Evolutionary conservation across 2,797 vertebrate species (phyloP), one percentile per base, ranked within the genome.

Genomic region (Haliaeetus albicilla): DNA sequence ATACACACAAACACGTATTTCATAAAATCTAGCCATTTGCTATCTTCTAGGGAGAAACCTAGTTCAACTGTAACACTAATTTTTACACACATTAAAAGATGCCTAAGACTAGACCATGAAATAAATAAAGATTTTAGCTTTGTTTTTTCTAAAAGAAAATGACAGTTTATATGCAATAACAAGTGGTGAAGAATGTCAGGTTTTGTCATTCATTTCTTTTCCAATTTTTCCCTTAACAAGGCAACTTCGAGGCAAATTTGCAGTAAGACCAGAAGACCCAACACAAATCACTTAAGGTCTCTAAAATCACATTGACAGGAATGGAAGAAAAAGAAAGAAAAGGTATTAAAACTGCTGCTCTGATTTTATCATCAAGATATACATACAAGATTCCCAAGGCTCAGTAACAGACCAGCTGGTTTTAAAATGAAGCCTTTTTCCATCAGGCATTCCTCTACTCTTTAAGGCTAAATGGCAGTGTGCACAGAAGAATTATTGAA

Each of bases 401-500:
- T 70, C 18, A 39, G 3, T 56, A 89, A 39, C 25, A 71, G 37
- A 81, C 22, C 70, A 90, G 73, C 59, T 90, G 51, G 37, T 53
- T 90, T 79, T 49, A 84, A 93, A 84, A 84, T 8, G 15, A 70
- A 60, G 28, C 0, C 2, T 74, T 92, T 93, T 90, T 90, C 44
- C 1, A 1, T 80, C 37, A 91, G 74, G n/a, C 90, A 46, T 80
- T 90, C 56, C 70, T 89, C 56, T 74, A 53, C 64, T 89, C 71
- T 96, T 93, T 81, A 93, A 82, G 44, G 77, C 77, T 93, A 92
- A 94, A 80, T 91, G 91, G 13, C 77, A 89, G 54, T 14, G 9
- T 41, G 67, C n/a, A 44, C 28, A 56, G 80, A 91, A 95, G 54
- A 94, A 83, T 89, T 81, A 87, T 17, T 23, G 2, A 88, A 90